Evolutionary conservation across 2,797 vertebrate species (phyloP), one percentile per base, ranked within the genome.

Genomic region (Tenualosa thibaudeaui): DNA sequence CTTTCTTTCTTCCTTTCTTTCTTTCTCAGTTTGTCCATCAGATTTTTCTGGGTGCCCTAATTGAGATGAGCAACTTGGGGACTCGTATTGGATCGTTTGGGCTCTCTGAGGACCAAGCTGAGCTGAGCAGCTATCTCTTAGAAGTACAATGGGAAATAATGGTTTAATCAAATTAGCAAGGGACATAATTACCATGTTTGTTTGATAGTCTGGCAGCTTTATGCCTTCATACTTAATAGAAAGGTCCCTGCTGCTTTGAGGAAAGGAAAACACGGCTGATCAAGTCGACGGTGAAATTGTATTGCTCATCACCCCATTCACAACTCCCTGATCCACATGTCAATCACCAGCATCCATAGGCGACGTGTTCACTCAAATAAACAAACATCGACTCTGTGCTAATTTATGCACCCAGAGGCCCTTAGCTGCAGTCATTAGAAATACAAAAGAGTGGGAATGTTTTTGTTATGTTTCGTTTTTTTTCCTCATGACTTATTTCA

Each of bases 121-220:
- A 91, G 91, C 19, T 93, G 90, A 94, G 94, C 90, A 84, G 89
- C 86, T 83, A 83, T 84, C 71, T 46, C 26, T 2, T 5, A 78
- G 71, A 43, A 19, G 40, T 78, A 81, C 78, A 88, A 85, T 43
- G 89, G 93, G 93, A 94, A 94, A 92, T 93, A 95, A 94, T 93
- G 89, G 90, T 91, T 93, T 93, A 93, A 95, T 95, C 92, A 94
- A 95, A 95, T 96, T 95, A 95, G 92, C 95, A 88, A 89, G 95
- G 94, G 95, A 95, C 90, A 86, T 95, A 93, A 96, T 96, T 95
- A 95, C 90, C 92, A 94, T 94, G 94, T 95, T 94, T 95, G 94
- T 94, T 94, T 93, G 92, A 92, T 92, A 91, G 93, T 93, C 90
- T 91, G 93, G 92, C 91, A 93, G 91, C 89, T 93, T 90, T 91